Evolutionary conservation across 1,140 invertebrate species (phyloP).

Genomic region (Pseudomyrmex dendroicus): DNA sequence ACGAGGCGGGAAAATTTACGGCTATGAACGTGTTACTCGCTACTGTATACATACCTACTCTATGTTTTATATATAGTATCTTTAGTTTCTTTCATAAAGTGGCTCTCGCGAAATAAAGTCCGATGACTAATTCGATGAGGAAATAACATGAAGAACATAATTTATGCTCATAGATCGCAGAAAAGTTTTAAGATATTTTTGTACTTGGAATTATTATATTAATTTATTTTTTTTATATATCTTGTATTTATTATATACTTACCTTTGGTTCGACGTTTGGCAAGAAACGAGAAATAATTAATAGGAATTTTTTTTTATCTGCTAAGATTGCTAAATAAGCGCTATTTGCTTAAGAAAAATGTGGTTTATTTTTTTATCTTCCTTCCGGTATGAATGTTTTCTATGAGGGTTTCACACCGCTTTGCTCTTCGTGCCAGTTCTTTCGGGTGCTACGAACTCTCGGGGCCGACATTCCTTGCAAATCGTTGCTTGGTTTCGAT

Average conservation of each 20-base stretch:
- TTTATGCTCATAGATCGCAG: no score
- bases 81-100: not conserved
- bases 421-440: not conserved
- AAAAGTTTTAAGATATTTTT: no score
- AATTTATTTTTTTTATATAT: no score
- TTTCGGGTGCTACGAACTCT: conserved; percentile 37
- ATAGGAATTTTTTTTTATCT: not conserved
- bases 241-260: not conserved
- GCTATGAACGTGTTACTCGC: not conserved
- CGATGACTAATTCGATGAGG: not conserved
- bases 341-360: not conserved
- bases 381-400: not conserved
- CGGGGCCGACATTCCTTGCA: conserved; percentile 65
- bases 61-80: not conserved
- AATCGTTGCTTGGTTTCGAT: conserved; percentile 66
- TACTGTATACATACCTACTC: not conserved
- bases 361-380: no score
- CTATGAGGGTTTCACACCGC: conserved; percentile 12
- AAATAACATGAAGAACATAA: no score
- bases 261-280: not conserved
- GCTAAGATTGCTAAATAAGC: not conserved
- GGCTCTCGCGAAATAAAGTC: not conserved
- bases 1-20: not conserved
- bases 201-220: no score
- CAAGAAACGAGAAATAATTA: not conserved